phyloP scores from a whole-genome alignment of 2,888 invertebrate genomes.

The Eilema sororculum region DNA sequence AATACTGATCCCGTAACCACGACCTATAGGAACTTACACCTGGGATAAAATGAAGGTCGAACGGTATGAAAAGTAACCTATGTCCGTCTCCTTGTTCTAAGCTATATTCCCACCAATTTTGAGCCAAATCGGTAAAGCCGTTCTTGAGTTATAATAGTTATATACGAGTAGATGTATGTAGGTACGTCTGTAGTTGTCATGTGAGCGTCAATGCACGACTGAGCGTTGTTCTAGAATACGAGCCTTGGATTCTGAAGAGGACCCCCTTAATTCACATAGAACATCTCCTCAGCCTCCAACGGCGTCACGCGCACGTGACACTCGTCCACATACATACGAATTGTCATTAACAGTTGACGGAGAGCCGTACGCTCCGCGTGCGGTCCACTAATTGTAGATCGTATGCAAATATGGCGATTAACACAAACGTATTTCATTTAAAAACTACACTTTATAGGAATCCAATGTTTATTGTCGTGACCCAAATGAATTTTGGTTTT shows the following conservation, averaged over 20 bases:
- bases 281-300: slow-evolving; percentile 53
- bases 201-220: neutral
- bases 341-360: slow-evolving; percentile 66
- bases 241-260: slow-evolving; percentile 1
- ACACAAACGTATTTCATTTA: slow-evolving; percentile 56
- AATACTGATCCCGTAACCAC: too few species aligned
- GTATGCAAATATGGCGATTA: slow-evolving; percentile 74
- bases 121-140: too few species aligned
- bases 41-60: too few species aligned
- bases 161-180: too few species aligned
- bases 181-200: too few species aligned
- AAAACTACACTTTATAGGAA: slow-evolving; percentile 35
- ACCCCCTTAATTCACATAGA: slow-evolving; percentile 32
- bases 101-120: too few species aligned
- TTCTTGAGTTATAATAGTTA: too few species aligned
- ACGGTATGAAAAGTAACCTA: too few species aligned
- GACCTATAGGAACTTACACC: too few species aligned
- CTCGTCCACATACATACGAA: slow-evolving; percentile 71
- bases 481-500: slow-evolving; percentile 30
- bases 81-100: too few species aligned
- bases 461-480: slow-evolving; percentile 34
- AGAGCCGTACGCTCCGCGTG: slow-evolving; percentile 66
- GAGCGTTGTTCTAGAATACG: too few species aligned
- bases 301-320: slow-evolving; percentile 71
- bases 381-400: slow-evolving; percentile 80